Evolutionary conservation across 2,113 vertebrate species (phyloP).

Genomic region (Muntiacus reevesi): DNA sequence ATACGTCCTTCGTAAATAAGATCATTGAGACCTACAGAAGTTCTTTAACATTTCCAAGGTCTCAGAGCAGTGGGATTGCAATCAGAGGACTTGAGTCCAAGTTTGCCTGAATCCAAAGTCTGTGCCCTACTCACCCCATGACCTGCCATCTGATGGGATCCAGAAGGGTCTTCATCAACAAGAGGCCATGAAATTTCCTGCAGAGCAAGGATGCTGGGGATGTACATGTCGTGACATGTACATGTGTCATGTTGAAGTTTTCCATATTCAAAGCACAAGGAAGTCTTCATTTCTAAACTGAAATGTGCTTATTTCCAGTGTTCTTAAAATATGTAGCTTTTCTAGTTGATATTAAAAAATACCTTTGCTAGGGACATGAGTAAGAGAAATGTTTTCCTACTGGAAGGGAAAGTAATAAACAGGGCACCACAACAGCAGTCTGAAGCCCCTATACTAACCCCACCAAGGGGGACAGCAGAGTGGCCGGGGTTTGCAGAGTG

Average conservation of each 20-base stretch:
- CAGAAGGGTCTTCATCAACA: rapidly evolving
- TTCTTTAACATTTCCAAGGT: neutral
- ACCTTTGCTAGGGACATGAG: neutral
- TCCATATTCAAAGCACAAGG: neutral
- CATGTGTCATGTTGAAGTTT: rapidly evolving
- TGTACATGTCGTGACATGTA: too few species aligned
- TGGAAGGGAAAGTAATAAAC: neutral
- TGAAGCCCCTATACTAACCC: neutral
- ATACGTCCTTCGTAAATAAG: neutral
- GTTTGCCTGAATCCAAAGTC: neutral
- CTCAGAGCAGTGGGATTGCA: neutral
- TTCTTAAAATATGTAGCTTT: neutral
- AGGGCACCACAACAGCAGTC: rapidly evolving
- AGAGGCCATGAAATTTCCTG: rapidly evolving
- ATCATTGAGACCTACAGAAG: neutral
- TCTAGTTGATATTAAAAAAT: neutral
- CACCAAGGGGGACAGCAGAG: rapidly evolving
- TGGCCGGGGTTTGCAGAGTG: rapidly evolving
- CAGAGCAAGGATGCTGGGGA: too few species aligned
- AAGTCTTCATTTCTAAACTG: neutral
- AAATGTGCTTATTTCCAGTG: neutral
- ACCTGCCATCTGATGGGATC: neutral
- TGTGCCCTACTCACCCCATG: rapidly evolving
- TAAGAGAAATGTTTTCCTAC: neutral
- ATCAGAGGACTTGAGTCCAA: neutral